phyloP scores from a whole-genome alignment of 2,888 invertebrate species.

The Caenorhabditis plicata region DNA sequence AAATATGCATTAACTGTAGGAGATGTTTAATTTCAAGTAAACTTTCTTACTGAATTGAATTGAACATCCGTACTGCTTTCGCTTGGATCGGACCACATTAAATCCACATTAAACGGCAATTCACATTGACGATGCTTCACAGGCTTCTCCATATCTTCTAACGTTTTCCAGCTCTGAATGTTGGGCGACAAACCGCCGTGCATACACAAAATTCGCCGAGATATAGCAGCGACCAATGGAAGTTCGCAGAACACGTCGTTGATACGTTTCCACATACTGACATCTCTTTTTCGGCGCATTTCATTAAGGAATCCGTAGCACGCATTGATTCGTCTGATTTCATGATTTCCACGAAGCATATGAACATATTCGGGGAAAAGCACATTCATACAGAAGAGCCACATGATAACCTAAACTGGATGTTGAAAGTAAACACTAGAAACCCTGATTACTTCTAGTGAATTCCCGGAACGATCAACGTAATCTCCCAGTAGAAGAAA shows the following conservation, averaged over 20 bases:
- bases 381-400: slow-evolving; percentile 50
- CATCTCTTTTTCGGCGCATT: slow-evolving; percentile 27
- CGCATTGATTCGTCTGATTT: slow-evolving; percentile 45
- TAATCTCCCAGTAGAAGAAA: slow-evolving; percentile 54
- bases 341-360: slow-evolving; percentile 52
- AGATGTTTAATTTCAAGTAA: slow-evolving; percentile 1
- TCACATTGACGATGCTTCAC: slow-evolving; percentile 44
- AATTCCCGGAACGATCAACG: slow-evolving; percentile 44
- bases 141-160: slow-evolving; percentile 45
- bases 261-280: slow-evolving; percentile 37
- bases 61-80: slow-evolving; percentile 5
- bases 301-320: slow-evolving; percentile 51
- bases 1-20: too few species aligned
- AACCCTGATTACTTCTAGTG: slow-evolving; percentile 36
- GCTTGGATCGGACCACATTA: slow-evolving; percentile 57
- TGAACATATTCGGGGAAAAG: slow-evolving; percentile 37
- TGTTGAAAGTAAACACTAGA: neutral
- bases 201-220: slow-evolving; percentile 47
- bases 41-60: slow-evolving; percentile 6
- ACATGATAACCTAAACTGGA: slow-evolving; percentile 29
- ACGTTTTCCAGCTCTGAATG: slow-evolving; percentile 39
- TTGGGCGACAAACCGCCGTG: slow-evolving; percentile 57
- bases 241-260: slow-evolving; percentile 43
- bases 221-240: slow-evolving; percentile 48
- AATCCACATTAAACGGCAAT: slow-evolving; percentile 39